Evolutionary conservation across 2,113 vertebrate species (phyloP), one percentile per base, ranked within the genome.

Genomic region (Nannospalax galili): DNA sequence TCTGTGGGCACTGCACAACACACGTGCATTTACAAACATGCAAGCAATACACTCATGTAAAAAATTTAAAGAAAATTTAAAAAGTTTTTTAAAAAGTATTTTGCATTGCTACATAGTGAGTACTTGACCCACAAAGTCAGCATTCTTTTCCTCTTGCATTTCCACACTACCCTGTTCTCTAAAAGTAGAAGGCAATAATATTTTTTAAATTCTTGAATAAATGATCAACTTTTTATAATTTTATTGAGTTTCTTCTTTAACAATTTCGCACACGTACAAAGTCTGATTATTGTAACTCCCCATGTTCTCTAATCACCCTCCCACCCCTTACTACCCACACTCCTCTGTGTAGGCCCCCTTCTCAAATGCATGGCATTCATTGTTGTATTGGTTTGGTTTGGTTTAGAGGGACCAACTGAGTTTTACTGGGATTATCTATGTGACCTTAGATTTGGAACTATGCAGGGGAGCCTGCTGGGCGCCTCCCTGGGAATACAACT

Each of bases 101-200:
- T n/a, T 37, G 0, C 3, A 65, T 72, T 60, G 28, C 22, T 75
- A 64, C 17, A 1, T 12, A 92, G n/a, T 67, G 37, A 91, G 45
- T 37, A 52, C 19, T 74, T 28, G 42, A 24, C 17, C 22, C 11
- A 2, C 28, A 17, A 84, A 74, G 22, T 73, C 7, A 5, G 14
- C 74, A 16, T 62, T 87, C 8, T 65, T 45, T 35, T 20, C 5
- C 45, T 56, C n/a, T 82, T 74, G 26, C 60, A 14, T 62, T 82
- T 16, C 72, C 22, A 52, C 7, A 20, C 14, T 20, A 35, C 14
- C 35, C 37, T 56, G 28, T 17, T 82, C 20, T 79, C n/a, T 37
- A 72, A 91, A 95, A 80, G 26, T 75, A 67, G 42, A 89, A 80
- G 35, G 19, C 52, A 97, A 3, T 73, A 69, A 60, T 60, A 60